Evolutionary conservation across 2,888 invertebrate species (phyloP).

Genomic region (Magallana nippona): DNA sequence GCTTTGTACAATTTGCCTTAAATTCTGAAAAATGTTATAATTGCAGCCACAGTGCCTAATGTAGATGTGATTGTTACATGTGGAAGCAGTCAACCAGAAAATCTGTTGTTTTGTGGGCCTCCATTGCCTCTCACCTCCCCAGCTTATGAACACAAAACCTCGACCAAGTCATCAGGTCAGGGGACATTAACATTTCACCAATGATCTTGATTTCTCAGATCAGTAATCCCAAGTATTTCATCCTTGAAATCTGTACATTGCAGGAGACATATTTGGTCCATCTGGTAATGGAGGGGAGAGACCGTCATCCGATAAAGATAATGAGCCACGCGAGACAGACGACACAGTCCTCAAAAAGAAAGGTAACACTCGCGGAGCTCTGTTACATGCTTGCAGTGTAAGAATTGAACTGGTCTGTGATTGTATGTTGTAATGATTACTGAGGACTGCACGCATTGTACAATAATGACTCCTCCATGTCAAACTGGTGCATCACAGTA

Average conservation of each 20-base stretch:
- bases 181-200: background rate
- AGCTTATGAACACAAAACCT: background rate
- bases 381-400: background rate
- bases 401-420: background rate
- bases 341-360: background rate
- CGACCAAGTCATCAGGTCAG: slow-evolving; percentile 39
- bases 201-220: background rate
- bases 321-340: slow-evolving; percentile 1
- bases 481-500: background rate
- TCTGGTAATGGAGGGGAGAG: background rate
- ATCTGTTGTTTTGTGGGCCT: slow-evolving; percentile 41
- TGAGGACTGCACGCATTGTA: background rate
- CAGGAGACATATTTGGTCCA: slow-evolving; percentile 22
- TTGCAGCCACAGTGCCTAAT: slow-evolving; percentile 58
- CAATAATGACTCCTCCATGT: background rate
- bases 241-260: background rate
- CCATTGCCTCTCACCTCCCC: slow-evolving; percentile 42
- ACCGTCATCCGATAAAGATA: background rate
- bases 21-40: too few relatives aligned
- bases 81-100: slow-evolving; percentile 46
- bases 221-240: background rate
- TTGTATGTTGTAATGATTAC: background rate
- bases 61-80: slow-evolving; percentile 60
- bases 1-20: too few relatives aligned
- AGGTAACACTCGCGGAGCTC: background rate